Evolutionary conservation across 1,140 invertebrate species (phyloP), one percentile per base, ranked within the genome.

Genomic region (Hesperophylax magnus): DNA sequence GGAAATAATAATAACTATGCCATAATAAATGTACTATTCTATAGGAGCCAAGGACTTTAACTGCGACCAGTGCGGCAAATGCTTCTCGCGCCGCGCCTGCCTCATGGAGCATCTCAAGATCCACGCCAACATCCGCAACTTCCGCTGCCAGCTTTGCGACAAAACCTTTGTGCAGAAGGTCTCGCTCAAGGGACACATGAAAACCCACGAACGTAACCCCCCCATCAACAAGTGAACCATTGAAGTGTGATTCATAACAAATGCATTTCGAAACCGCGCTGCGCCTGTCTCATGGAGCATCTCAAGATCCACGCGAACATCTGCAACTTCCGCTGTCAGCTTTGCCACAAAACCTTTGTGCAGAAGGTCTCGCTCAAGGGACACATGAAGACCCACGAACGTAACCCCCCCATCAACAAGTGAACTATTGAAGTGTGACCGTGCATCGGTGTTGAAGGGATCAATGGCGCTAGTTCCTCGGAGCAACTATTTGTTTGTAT

Each of bases 61-160:
- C 72, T 91, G 91, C 85, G 83, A 83, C 52, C 82, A 85, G n/a
- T 91, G 91, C 83, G 85, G 85, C 7, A 84, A 86, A 77, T 82
- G 84, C 24, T 87, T 61, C 60, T 58, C 52, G n/a, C 54, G 63
- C 14, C 54, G 61, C n/a, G 52, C 47, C 56, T 87, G 86, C 58
- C 83, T 89, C 88, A 96, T 94, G 76, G 92, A 96, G 53, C 96
- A 97, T 85, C 93, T 96, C 90, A 92, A 93, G 20, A 94, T 94
- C 22, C 95, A 96, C 84, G 88, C 89, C 3, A 89, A 91, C 2
- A 87, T 88, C 56, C 86, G 87, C 53, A 88, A 88, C 0, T 86
- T 82, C 71, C 78, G 80, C 17, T 88, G 86, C 72, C 60, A 80
- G n/a, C 52, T 84, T 77, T 88, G 87, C 61, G 86, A 85, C 31